These are phyloP conservation scores for Synergus laeviventris DNA, from an alignment of 2,888 invertebrate genomes.

Conservation along the genomic window DNA sequence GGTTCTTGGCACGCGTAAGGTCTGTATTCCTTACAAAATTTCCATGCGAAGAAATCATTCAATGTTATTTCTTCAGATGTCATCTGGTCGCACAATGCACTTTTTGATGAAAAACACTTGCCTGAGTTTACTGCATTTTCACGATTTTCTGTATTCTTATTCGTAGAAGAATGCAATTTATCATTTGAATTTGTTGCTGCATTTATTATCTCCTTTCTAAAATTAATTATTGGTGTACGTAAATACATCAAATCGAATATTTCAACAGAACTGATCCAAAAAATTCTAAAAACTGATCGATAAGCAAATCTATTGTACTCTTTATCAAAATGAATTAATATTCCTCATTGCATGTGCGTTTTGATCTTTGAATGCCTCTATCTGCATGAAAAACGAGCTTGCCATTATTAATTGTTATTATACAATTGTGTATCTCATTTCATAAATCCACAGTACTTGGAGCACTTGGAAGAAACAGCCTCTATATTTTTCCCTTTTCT, in stretches of 20 bases:
- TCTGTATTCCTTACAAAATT: constrained; percentile 77
- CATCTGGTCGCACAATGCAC: constrained; percentile 34
- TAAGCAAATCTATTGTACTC: not conserved
- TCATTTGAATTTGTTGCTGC: not conserved
- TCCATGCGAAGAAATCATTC: constrained; percentile 55
- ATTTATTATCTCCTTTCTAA: not conserved
- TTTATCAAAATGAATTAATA: not conserved
- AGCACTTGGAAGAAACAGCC: constrained; percentile 73
- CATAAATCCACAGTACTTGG: constrained; percentile 4
- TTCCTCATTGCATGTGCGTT: not conserved
- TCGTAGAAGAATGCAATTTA: not conserved
- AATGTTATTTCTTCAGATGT: not conserved
- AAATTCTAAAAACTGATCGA: not conserved
- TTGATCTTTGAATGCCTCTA: not conserved
- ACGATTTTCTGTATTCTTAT: not conserved
- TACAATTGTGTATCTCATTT: not conserved
- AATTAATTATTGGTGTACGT: not conserved
- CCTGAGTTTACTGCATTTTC: not conserved
- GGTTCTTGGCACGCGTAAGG: constrained; percentile 96
- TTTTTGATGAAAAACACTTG: constrained; percentile 18
- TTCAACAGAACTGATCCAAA: not conserved
- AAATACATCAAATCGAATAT: not conserved
- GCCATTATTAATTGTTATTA: not conserved
- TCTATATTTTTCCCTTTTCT: constrained; percentile 58
- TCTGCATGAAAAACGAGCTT: constrained; percentile 33